Percentiles rank a stretch among this genome's conserved stretches.
Conservation (phyloP, 1,140 invertebrate species). For the Pemphigus obesinymphae region DNA sequence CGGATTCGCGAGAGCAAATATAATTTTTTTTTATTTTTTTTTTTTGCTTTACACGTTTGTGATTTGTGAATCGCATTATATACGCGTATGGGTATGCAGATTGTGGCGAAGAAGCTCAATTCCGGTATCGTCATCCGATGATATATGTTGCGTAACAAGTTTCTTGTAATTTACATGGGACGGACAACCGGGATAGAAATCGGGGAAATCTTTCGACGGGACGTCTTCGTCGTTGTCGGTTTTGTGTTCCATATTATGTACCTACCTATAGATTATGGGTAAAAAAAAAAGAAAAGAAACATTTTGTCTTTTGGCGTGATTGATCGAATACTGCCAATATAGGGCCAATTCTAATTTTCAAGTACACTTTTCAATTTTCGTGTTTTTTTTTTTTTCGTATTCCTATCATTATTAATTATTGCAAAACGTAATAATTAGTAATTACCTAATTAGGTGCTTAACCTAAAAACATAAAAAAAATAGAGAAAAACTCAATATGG, state of each 20-base stretch:
- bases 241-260: background rate
- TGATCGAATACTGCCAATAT: too few species aligned
- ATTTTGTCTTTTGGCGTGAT: too few species aligned
- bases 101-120: background rate
- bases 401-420: too few species aligned
- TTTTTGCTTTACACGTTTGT: background rate
- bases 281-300: background rate
- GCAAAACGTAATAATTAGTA: too few species aligned
- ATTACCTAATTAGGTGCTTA: too few species aligned
- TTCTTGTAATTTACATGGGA: background rate
- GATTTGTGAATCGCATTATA: background rate
- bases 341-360: too few species aligned
- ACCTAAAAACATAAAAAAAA: too few species aligned
- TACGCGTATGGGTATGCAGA: background rate
- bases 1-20: background rate
- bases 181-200: background rate
- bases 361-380: too few species aligned
- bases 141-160: background rate
- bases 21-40: background rate
- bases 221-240: background rate
- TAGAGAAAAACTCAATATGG: too few species aligned
- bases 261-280: background rate
- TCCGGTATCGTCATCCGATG: background rate
- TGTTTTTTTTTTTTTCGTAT: too few species aligned
- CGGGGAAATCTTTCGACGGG: background rate